phyloP scores from a whole-genome alignment of 2,797 vertebrate species.

The Aplochiton taeniatus region DNA sequence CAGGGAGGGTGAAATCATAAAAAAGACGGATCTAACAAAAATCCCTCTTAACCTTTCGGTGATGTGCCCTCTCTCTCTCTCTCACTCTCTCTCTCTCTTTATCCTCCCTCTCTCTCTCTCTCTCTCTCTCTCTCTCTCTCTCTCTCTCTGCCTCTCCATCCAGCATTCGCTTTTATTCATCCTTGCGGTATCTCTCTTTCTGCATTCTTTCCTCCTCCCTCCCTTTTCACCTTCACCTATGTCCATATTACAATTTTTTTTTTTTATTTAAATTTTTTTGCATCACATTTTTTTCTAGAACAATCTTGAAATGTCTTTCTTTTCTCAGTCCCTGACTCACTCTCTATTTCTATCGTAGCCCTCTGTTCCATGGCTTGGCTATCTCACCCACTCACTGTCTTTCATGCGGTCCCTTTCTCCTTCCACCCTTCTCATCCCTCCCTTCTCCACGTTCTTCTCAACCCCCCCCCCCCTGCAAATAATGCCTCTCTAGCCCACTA shows the following conservation, averaged over 20 bases:
- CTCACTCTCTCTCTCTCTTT: slow-evolving; percentile 4
- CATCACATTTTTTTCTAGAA: too few species aligned
- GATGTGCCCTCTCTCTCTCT: slow-evolving; percentile 35
- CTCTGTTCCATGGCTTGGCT: too few species aligned
- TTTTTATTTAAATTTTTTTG: too few species aligned
- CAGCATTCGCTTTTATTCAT: not conserved
- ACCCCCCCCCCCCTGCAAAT: slow-evolving; percentile 51
- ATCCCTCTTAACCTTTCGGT: slow-evolving; percentile 70
- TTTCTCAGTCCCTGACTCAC: too few species aligned
- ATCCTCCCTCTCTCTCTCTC: slow-evolving; percentile 16
- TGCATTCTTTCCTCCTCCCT: not conserved
- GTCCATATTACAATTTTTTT: too few species aligned
- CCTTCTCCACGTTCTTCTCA: not conserved
- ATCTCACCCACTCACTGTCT: not conserved
- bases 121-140: slow-evolving; percentile 4
- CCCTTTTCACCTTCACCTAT: not conserved
- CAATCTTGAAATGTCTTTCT: too few species aligned
- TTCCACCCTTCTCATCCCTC: slow-evolving; percentile 13
- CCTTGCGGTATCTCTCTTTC: not conserved
- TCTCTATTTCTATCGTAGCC: too few species aligned
- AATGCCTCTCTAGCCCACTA: slow-evolving; percentile 59
- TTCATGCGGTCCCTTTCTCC: slow-evolving; percentile 41
- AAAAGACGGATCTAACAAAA: slow-evolving; percentile 47
- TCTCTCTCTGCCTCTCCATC: slow-evolving; percentile 14
- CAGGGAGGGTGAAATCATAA: slow-evolving; percentile 53